These are phyloP conservation scores for Mareca penelope DNA, from an alignment of 2,797 vertebrate species.

Conservation along the genomic window DNA sequence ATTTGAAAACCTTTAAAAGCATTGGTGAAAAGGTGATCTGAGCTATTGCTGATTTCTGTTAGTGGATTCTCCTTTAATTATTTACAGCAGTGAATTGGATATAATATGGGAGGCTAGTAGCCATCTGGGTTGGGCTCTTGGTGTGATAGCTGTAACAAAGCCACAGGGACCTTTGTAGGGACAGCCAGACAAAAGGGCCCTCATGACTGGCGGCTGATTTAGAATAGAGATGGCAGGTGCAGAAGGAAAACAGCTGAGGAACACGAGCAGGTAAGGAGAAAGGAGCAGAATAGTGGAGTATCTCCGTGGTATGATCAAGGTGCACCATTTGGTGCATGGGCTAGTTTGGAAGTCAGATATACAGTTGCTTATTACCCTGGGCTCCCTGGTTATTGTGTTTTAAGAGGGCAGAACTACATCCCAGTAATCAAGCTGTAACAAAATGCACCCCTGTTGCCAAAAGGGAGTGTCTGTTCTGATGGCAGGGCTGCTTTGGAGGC, in stretches of 20 bases:
- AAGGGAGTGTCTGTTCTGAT: slow-evolving; percentile 30
- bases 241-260: background rate
- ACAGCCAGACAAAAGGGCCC: background rate
- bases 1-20: background rate
- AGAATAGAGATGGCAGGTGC: background rate
- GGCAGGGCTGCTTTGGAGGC: background rate
- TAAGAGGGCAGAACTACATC: background rate
- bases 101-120: background rate
- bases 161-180: background rate
- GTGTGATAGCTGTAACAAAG: background rate
- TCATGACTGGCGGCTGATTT: background rate
- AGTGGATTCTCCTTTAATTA: background rate
- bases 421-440: background rate
- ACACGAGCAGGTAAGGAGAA: background rate
- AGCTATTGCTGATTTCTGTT: background rate
- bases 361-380: background rate
- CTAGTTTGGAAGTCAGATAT: background rate
- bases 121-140: background rate
- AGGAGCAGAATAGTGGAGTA: background rate
- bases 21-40: background rate
- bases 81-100: background rate
- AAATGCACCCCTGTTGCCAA: background rate
- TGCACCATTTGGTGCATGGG: rapidly evolving
- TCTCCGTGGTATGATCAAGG: background rate
- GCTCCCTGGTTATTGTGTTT: background rate